Evolutionary conservation across 2,113 vertebrate genomes (phyloP).

Genomic region (Nibea coibor): DNA sequence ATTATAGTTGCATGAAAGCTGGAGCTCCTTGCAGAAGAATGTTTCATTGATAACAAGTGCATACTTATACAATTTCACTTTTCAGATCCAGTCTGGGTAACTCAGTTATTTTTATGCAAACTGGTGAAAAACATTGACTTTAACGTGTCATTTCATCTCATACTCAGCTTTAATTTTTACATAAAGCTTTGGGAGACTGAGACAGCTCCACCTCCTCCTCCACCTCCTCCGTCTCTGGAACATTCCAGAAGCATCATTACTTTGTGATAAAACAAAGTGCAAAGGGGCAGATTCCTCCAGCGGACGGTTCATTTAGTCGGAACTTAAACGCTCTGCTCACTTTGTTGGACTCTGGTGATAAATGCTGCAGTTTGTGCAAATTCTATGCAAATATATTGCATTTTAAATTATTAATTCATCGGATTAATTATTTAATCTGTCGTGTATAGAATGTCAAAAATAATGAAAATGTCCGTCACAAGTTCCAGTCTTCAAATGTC

Average conservation of each 20-base stretch:
- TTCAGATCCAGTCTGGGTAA: neutral
- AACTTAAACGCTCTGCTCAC: neutral
- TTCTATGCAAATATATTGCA: no score
- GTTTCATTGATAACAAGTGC: neutral
- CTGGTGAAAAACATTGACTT: neutral
- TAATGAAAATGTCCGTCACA: neutral
- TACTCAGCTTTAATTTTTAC: neutral
- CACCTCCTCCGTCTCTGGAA: neutral
- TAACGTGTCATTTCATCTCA: neutral
- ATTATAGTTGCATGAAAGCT: neutral
- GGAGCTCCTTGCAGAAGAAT: neutral
- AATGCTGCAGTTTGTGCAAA: neutral
- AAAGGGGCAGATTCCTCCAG: neutral
- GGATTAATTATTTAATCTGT: neutral
- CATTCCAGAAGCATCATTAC: constrained; percentile 9
- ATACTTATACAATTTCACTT: neutral
- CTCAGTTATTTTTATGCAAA: neutral
- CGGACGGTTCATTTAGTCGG: neutral
- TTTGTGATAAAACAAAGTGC: neutral
- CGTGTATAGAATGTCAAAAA: no score
- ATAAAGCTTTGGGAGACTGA: constrained; percentile 1
- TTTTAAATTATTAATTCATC: no score
- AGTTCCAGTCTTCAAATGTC: neutral
- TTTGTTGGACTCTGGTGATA: neutral
- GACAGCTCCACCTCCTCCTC: neutral